Evolutionary conservation across 2,888 invertebrate genomes (phyloP), one percentile per base, ranked within the genome.

Genomic region (Caenorhabditis auriculariae): DNA sequence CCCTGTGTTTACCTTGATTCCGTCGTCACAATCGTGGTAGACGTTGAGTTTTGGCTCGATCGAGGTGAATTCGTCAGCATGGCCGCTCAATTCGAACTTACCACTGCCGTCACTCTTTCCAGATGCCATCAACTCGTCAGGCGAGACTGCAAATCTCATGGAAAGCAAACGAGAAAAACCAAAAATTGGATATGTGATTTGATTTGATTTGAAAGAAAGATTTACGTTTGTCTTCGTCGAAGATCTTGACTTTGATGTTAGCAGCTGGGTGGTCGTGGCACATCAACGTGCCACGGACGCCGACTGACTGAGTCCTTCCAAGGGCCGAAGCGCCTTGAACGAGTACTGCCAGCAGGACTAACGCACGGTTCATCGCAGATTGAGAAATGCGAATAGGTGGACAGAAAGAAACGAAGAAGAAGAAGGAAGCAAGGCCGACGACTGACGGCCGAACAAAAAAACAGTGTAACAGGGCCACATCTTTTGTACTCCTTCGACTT

Each of bases 11-110:
- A 47, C 47, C 47, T 63, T 63, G 35, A 63, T 63, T 53, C 63
- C 63, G 35, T 63, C 63, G 28, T 63, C 59, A 38, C 63, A 63
- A 23, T 63, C 63, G 35, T 63, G 63, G 28, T 63, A 63, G 47
- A 63, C 56, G 29, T 63, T 63, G 56, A 63, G 56, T 48, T 69
- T 69, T 7, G 69, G 69, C 51, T 69, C 69, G 28, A 69, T 69
- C 6, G 69, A 66, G 4, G 69, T 69, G 56, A 69, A 66, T 39
- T 69, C 69, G 27, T 60, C 63, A 29, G 69, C 69, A 24, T 48
- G 44, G 27, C 69, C 69, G 21, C 55, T 58, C 3, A 69, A 35
- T 23, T 66, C 52, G 35, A 69, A 69, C 2, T 59, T 54, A 32
- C 69, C 69, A 6, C 32, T 29, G 1, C 53, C 42, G 38, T 69